Percentiles rank a stretch among this genome's conserved stretches.
These are phyloP conservation scores for Cossypha niveicapilla DNA, from an alignment of 2,797 vertebrate genomes.

Conservation along the genomic window DNA sequence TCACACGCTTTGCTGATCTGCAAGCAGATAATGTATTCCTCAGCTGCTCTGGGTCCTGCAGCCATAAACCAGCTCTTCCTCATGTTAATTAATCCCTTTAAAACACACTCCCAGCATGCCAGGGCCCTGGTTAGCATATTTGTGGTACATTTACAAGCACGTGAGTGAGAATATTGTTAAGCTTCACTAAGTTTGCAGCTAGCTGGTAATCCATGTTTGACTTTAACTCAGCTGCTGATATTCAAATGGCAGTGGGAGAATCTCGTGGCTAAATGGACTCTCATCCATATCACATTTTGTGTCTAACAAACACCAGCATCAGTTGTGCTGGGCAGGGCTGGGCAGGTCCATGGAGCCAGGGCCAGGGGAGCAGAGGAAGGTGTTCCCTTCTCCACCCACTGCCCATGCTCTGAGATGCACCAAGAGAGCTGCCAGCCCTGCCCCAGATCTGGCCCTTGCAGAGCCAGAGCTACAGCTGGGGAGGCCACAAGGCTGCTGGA, in stretches of 20 bases:
- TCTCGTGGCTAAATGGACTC: not conserved
- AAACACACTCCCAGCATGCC: not conserved
- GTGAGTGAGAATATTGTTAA: not conserved
- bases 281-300: accelerated
- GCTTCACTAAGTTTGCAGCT: not conserved
- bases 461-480: not conserved
- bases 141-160: not conserved
- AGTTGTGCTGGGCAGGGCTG: not conserved
- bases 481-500: not conserved
- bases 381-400: not conserved
- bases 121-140: not conserved
- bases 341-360: not conserved
- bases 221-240: not conserved
- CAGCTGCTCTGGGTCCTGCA: not conserved
- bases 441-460: accelerated
- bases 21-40: not conserved
- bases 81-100: not conserved
- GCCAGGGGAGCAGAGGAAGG: accelerated
- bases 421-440: not conserved
- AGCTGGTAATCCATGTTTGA: not conserved
- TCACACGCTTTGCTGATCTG: not conserved
- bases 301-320: accelerated
- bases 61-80: not conserved
- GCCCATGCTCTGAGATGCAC: accelerated
- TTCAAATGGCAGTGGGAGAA: accelerated